Base-by-base conservation (phyloP, 2,888 invertebrate species). In the Chrysodeixis includens region DNA sequence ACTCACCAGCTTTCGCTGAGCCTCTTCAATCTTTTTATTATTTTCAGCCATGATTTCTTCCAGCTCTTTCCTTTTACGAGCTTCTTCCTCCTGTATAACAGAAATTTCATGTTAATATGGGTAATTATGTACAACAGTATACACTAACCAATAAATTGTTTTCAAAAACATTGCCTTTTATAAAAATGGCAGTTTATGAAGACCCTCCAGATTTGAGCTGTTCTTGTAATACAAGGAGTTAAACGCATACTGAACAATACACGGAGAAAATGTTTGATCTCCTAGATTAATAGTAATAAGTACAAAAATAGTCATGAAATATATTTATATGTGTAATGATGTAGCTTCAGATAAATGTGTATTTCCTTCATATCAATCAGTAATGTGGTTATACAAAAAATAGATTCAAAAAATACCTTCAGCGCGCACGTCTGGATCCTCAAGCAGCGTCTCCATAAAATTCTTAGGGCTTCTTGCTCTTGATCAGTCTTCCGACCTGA, bases 11-110 rank as follows among this genome's bases (percentile, higher is more conserved):
- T 98, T 99, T 89, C 97, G 97, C 96, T 99, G 99, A 82, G 99
- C 99, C 92, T 99, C 99, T 95, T 99, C 99, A 82, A 99, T 99
- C 96, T 99, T 99, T 94, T 97, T 97, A 96, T 99, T 99, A 96
- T 99, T 99, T 96, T 99, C 99, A 86, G 98, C 98, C 97, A 99
- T 97, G 95, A 99, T 99, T 94, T 97, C 97, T 95, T 99, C 99
- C 91, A 99, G 96, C 95, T 99, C 98, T 96, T 98, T 98, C 87
- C 98, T 97, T 96, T 99, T 99, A 95, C 97, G 97, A 94, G 97
- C 97, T 96, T 99, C 99, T 96, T 99, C 99, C 96, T 99, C 99
- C 99, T 99, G 98, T 96, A 97, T 97, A 95, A 96, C 93, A 94
- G 93, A 95, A 92, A 85, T 75, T 67, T 85, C 78, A 93, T 92